Evolutionary conservation across 2,797 vertebrate genomes (phyloP).

Genomic region (Tokudaia tokunoshimensis): DNA sequence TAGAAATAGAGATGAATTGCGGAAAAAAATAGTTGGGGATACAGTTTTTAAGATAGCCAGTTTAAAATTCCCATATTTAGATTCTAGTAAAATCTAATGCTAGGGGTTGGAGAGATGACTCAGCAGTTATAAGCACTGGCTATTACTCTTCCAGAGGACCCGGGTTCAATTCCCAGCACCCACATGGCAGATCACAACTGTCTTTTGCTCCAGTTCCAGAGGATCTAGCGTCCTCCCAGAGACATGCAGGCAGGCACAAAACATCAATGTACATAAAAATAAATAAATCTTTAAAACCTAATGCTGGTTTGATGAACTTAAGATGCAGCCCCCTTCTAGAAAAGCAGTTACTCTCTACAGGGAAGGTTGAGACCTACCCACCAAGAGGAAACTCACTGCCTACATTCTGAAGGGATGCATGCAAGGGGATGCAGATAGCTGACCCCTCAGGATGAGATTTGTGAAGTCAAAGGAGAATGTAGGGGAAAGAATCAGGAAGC

Average conservation of each 20-base stretch:
- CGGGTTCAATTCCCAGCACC: background rate
- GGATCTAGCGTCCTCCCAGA: background rate
- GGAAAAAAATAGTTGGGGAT: background rate
- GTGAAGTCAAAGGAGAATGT: background rate
- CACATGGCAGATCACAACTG: background rate
- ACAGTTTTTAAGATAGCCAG: background rate
- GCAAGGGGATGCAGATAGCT: background rate
- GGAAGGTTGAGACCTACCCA: background rate
- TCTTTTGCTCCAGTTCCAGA: background rate
- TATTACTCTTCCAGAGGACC: background rate
- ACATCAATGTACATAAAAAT: background rate
- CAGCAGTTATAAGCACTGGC: background rate
- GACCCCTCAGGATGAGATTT: background rate
- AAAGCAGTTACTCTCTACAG: background rate
- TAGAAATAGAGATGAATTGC: background rate
- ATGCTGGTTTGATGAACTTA: background rate
- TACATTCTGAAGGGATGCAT: background rate
- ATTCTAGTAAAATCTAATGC: background rate
- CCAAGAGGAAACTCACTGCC: background rate
- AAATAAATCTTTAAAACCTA: background rate
- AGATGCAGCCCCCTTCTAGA: rapidly evolving
- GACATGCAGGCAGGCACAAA: background rate
- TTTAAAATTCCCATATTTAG: background rate
- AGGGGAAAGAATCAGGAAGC: background rate
- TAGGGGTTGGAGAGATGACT: background rate